These are phyloP conservation scores for Protophormia terraenovae DNA, from an alignment of 2,888 invertebrate genomes.

Conservation along the genomic window DNA sequence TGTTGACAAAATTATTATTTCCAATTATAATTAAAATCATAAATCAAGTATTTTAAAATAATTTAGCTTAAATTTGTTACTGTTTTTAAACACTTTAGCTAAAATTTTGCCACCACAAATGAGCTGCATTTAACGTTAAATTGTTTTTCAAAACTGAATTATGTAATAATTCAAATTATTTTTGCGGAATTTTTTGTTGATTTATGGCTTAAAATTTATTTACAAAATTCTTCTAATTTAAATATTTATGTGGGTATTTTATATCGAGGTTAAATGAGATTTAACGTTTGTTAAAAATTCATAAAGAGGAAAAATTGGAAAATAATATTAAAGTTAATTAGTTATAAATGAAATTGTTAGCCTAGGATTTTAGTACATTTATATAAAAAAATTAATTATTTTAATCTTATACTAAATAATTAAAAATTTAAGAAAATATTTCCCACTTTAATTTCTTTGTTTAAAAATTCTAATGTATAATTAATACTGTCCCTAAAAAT, in stretches of 20 bases:
- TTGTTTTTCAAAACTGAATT: neutral
- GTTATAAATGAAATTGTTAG: too few species aligned
- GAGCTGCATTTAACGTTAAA: neutral
- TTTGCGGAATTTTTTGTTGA: neutral
- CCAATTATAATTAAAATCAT: constrained; percentile 2
- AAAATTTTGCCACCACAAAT: neutral
- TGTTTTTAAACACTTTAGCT: neutral
- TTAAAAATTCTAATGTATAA: neutral
- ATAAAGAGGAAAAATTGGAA: too few species aligned
- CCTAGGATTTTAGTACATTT: too few species aligned
- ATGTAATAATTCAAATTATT: neutral
- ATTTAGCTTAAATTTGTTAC: neutral
- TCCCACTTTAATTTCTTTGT: neutral
- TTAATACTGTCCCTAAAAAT: too few species aligned
- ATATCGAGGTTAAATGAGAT: neutral
- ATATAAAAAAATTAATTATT: too few species aligned
- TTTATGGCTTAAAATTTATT: neutral
- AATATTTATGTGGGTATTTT: neutral
- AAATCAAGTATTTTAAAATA: constrained; percentile 21
- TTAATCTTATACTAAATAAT: too few species aligned
- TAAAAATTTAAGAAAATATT: too few species aligned
- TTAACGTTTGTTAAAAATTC: too few species aligned
- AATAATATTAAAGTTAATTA: too few species aligned
- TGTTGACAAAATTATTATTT: constrained; percentile 22
- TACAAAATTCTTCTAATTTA: neutral